Base-by-base conservation (phyloP, 2,888 invertebrate species). In the Allacma fusca region DNA sequence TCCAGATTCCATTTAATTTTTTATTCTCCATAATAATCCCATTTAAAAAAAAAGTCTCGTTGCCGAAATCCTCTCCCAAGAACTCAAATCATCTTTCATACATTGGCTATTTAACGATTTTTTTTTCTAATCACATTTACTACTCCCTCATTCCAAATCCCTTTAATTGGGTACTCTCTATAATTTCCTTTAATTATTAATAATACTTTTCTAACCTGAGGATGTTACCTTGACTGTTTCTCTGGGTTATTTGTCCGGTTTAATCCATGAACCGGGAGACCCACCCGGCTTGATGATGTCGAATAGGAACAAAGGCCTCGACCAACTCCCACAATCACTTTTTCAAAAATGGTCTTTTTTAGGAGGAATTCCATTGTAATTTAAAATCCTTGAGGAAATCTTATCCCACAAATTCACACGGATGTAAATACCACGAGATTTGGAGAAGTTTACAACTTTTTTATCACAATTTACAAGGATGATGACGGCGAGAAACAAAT, bases 241-340 rank as follows among this genome's bases (percentile, higher is more conserved):
- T 34, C 34, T 9, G 4, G 5, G 34, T 34, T 7, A 34, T 34
- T 34, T 34, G 9, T 26, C 62, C 12, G 23, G 24, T 24, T 24
- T 7, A 57, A 9, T 62, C 62, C 62, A 23, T 23, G 2, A 12
- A 26, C 24, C 24, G 26, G 62, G 24, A 62, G 62, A 62, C 62
- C 62, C 62, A 62, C 62, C 62, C 62, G 62, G 62, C 62, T 24
- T 62, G 26, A 24, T 62, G 62, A 62, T 12, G 24, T 57, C 5
- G 16, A 57, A 57, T 19, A 62, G 24, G 24, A 62, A n/a, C 23
- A 62, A 62, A 26, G 23, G 19, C 62, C n/a, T n/a, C n/a, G 62
- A 62, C 62, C 62, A 62, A 23, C 62, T 62, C 62, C 62, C 62
- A 62, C 12, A 24, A 62, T 62, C 9, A 62, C 12, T 16, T 62